Conservation (phyloP, 2,888 invertebrate species). For the Drosophila sordidapex region DNA sequence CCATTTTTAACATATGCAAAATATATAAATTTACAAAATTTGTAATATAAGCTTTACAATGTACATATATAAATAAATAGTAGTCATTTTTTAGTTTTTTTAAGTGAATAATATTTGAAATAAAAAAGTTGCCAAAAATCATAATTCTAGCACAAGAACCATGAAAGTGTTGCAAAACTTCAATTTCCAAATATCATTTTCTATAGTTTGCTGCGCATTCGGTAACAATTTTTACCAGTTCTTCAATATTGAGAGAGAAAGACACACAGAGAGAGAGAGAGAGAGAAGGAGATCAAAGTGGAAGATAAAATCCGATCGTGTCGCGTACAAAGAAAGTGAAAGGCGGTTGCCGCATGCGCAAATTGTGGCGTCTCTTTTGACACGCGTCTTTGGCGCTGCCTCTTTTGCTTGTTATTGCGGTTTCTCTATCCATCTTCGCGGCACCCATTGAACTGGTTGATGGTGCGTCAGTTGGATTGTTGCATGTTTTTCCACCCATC, state of each 20-base stretch:
- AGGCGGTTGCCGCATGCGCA: constrained; percentile 43
- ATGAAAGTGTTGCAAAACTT: neutral
- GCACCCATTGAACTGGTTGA: neutral
- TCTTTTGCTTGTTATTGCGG: constrained; percentile 5
- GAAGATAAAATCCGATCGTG: neutral
- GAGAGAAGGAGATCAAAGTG: neutral
- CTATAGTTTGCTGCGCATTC: neutral
- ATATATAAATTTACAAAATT: neutral
- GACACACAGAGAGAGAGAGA: neutral
- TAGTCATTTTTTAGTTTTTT: neutral
- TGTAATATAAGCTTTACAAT: neutral
- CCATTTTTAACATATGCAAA: neutral
- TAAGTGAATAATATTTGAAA: neutral
- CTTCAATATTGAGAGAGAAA: neutral
- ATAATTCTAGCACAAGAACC: neutral
- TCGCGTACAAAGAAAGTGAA: constrained; percentile 54
- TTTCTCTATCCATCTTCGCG: neutral
- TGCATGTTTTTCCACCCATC: neutral
- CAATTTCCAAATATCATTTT: neutral
- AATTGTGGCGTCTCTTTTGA: constrained; percentile 40
- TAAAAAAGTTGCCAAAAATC: neutral
- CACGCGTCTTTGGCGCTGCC: constrained; percentile 36
- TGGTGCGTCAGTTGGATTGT: neutral
- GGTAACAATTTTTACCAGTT: neutral
- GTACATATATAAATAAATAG: neutral